phyloP scores from a whole-genome alignment of 2,888 invertebrate genomes.

The Drosophila cognata region DNA sequence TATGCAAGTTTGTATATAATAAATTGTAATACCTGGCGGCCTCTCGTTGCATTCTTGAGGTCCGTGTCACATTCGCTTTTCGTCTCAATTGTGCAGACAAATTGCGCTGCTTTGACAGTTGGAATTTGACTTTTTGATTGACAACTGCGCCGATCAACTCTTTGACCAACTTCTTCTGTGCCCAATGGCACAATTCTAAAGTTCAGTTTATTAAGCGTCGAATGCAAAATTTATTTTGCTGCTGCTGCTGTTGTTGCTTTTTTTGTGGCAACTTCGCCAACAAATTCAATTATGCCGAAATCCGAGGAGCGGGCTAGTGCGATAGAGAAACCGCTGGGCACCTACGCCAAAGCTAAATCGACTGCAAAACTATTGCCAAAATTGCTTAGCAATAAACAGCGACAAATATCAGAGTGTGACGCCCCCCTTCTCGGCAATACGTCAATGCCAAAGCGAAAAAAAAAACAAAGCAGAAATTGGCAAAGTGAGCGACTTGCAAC shows the following conservation, averaged over 20 bases:
- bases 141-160: conserved; percentile 64
- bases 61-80: conserved; percentile 78
- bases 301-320: conserved; percentile 9
- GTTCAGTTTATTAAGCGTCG: conserved; percentile 66
- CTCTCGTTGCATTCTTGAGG: conserved; percentile 37
- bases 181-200: conserved; percentile 53
- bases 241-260: conserved; percentile 4
- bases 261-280: conserved; percentile 52
- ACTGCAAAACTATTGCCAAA: conserved; percentile 56
- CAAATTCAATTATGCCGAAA: conserved; percentile 65
- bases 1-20: neutral
- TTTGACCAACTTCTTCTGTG: conserved; percentile 52
- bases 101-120: conserved; percentile 72
- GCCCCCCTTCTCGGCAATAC: conserved; percentile 53
- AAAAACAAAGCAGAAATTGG: conserved; percentile 50
- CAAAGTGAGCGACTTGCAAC: conserved; percentile 60
- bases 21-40: conserved; percentile 36
- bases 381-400: conserved; percentile 57
- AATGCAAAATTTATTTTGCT: conserved; percentile 47
- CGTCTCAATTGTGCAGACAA: conserved; percentile 75
- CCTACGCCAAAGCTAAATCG: conserved; percentile 54
- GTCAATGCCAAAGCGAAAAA: conserved; percentile 67
- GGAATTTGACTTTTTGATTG: conserved; percentile 81
- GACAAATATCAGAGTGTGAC: conserved; percentile 80
- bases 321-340: conserved; percentile 39